Base-by-base conservation (phyloP, 1,140 invertebrate genomes). In the Vanessa atalanta region DNA sequence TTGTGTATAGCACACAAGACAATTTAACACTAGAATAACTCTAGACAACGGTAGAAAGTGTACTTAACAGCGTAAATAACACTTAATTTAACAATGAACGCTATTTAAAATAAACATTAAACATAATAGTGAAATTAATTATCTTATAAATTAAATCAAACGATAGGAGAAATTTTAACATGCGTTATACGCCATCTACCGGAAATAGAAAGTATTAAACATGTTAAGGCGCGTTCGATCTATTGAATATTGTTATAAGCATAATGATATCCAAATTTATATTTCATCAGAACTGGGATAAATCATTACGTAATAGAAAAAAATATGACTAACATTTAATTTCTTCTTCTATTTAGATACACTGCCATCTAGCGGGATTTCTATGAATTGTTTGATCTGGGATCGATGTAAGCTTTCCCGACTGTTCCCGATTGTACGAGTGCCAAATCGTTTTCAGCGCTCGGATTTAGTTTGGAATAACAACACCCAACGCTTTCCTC, bases 361-460 rank as follows among this genome's bases (percentile, higher is more conserved):
- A 12, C 14, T 43, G 80, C 78, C 82, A 82, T 76, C 82, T 81
- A 70, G 61, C 43, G 70, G 65, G 70, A 73, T 66, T 65, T 55
- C 14, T 48, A 50, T 14, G 55, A 37, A 61, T 15, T 66, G 80
- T 72, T 70, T 23, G 72, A 73, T 60, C 68, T 65, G 55, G 72
- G 75, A 83, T 79, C 75, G 20, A 79, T 79, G 75, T 66, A 77
- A 75, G 47, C 37, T 50, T 67, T 80, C 79, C 78, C 75, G 69
- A 65, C 71, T 72, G 55, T 67, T 80, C 79, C 78, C 75, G 69
- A 65, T 75, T 72, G 37, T 61, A 64, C 70, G 31, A 15, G 31
- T 63, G 64, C 70, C 50, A 55, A 61, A 60, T 63, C 47, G 68
- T 20, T 61, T 15, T 15, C 53, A 70, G 68, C 68, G 68, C 68